Evolutionary conservation across 1,140 invertebrate genomes (phyloP).

Genomic region (Kradibia gibbosae): DNA sequence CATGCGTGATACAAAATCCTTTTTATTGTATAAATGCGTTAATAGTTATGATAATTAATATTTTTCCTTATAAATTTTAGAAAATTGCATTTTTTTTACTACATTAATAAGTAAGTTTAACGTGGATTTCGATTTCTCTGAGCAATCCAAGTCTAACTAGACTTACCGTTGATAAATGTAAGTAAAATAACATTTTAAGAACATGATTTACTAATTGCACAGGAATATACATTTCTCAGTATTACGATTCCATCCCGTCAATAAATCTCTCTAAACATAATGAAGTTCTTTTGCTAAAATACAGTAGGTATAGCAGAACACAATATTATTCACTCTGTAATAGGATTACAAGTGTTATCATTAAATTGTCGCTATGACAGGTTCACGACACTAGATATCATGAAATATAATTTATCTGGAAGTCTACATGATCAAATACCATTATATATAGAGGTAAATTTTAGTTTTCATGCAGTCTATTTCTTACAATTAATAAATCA

Average conservation of each 20-base stretch:
- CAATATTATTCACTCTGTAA: constrained; percentile 4
- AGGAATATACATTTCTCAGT: background rate
- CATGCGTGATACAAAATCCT: no score
- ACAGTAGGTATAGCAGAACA: background rate
- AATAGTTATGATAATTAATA: no score
- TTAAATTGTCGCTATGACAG: constrained; percentile 7
- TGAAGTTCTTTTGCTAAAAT: constrained; percentile 7
- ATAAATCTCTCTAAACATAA: background rate
- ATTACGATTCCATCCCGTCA: background rate
- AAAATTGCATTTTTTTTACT: no score
- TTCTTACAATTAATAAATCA: no score
- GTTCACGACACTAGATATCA: background rate
- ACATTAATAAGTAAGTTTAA: background rate
- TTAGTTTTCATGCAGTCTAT: no score
- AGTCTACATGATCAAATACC: background rate
- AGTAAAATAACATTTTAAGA: background rate
- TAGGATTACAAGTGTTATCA: constrained; percentile 16
- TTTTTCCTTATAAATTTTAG: no score
- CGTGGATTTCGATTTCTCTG: background rate
- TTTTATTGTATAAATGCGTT: no score
- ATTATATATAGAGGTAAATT: background rate
- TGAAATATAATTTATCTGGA: background rate
- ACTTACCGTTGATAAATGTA: background rate
- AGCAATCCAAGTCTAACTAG: background rate
- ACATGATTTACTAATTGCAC: background rate